Evolutionary conservation across 2,113 vertebrate genomes (phyloP).

Genomic region (Myanophis thanlyinensis): DNA sequence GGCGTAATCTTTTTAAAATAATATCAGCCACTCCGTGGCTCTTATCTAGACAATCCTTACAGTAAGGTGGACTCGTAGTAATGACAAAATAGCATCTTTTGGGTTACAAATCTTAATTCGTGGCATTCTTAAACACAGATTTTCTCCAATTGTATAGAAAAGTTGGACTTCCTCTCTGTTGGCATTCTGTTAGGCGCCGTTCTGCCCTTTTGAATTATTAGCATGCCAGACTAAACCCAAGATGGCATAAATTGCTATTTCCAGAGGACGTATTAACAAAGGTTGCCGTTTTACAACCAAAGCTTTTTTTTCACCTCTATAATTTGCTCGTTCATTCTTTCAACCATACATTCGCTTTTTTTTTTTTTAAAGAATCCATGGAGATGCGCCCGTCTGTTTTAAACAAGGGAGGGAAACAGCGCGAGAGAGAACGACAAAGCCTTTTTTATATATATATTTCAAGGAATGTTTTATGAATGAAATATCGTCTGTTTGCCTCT

Average conservation of each 20-base stretch:
- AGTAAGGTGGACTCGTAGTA: not conserved
- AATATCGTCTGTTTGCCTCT: not conserved
- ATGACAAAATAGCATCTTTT: not conserved
- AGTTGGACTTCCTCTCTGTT: not conserved
- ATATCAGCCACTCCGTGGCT: not conserved
- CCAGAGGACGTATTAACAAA: constrained; percentile 47
- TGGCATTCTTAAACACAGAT: not conserved
- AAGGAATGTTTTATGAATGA: constrained; percentile 39
- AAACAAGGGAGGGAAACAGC: not conserved
- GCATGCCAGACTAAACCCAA: constrained; percentile 36
- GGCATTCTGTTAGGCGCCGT: not conserved
- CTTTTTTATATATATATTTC: constrained; percentile 24
- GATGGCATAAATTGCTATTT: constrained; percentile 17
- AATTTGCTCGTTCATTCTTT: constrained; percentile 24
- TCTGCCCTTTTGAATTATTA: constrained; percentile 38
- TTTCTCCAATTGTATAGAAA: not conserved
- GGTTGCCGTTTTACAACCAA: constrained; percentile 45
- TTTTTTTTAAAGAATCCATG: no score
- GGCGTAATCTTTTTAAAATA: not conserved
- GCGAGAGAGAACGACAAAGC: not conserved
- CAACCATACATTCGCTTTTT: not conserved
- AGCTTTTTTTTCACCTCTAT: not conserved
- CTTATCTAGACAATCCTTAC: not conserved
- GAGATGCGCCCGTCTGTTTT: constrained; percentile 39
- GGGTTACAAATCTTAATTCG: not conserved